These are phyloP conservation scores for Tiliqua scincoides DNA, from an alignment of 2,113 vertebrate species.

Conservation along the genomic window DNA sequence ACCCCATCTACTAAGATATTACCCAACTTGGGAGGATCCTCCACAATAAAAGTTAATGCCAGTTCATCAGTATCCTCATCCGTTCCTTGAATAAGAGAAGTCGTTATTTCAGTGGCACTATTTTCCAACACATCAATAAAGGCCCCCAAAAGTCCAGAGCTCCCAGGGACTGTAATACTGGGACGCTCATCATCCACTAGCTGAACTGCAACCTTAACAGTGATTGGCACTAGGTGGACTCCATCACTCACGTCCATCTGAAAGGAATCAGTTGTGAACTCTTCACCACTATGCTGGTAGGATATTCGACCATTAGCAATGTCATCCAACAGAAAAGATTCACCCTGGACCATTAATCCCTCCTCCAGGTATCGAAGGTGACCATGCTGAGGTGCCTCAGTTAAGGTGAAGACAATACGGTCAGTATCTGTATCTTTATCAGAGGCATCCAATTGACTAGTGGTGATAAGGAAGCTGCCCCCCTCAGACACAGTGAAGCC, in stretches of 20 bases:
- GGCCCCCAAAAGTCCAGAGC: constrained; percentile 34
- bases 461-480: constrained; percentile 62
- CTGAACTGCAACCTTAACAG: constrained; percentile 59
- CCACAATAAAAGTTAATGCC: constrained; percentile 67
- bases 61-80: constrained; percentile 58
- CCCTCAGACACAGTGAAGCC: constrained; percentile 66
- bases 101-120: constrained; percentile 62
- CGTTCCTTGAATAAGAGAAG: constrained; percentile 51
- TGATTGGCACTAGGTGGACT: constrained; percentile 64
- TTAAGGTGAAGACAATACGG: constrained; percentile 78
- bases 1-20: constrained; percentile 63
- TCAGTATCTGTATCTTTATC: constrained; percentile 84
- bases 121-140: constrained; percentile 72
- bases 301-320: constrained; percentile 75
- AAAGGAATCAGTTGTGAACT: constrained; percentile 61
- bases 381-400: constrained; percentile 75
- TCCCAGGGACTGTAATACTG: constrained; percentile 49
- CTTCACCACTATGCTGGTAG: constrained; percentile 71
- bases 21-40: constrained; percentile 65
- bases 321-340: constrained; percentile 82
- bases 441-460: constrained; percentile 78
- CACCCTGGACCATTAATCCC: constrained; percentile 73
- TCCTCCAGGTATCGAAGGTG: constrained; percentile 79
- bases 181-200: constrained; percentile 54
- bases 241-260: constrained; percentile 70